A percentile compares a stretch with the other conserved stretches of the same genome.
Conservation (phyloP, 1,140 invertebrate species). For the Trachymyrmex septentrionalis region DNA sequence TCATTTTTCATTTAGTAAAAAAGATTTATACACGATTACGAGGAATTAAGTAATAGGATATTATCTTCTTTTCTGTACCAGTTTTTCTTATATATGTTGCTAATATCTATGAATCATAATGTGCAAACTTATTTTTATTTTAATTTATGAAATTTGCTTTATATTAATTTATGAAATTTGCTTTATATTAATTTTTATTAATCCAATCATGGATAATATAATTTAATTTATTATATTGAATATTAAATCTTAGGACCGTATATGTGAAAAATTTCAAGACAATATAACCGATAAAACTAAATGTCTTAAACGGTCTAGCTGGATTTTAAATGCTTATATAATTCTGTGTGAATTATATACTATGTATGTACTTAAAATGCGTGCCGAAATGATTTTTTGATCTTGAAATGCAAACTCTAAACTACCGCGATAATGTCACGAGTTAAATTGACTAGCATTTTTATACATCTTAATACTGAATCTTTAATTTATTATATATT, state of each 20-base stretch:
- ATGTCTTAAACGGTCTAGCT: too few species aligned
- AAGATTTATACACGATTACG: slow-evolving; percentile 55
- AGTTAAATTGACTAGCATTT: too few species aligned
- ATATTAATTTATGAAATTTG: neutral
- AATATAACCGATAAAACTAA: too few species aligned
- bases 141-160: neutral
- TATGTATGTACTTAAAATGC: too few species aligned
- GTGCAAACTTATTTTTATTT: neutral
- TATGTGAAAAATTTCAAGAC: too few species aligned
- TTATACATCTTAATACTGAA: too few species aligned
- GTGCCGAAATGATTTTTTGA: too few species aligned
- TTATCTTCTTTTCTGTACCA: neutral
- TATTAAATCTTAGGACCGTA: too few species aligned
- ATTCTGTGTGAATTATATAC: too few species aligned
- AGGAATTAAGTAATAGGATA: slow-evolving; percentile 15
- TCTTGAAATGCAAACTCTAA: too few species aligned
- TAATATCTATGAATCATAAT: neutral
- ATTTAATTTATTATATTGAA: slow-evolving; percentile 6
- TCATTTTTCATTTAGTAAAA: slow-evolving; percentile 54
- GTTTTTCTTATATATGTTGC: neutral
- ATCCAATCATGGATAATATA: neutral
- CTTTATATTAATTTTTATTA: neutral
- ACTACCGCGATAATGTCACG: too few species aligned
- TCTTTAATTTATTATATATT: slow-evolving; percentile 3
- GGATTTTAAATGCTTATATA: too few species aligned